Percentiles rank a stretch among this genome's conserved stretches.
These are phyloP conservation scores for Trachelipus rathkii DNA, from an alignment of 1,140 invertebrate species.

Conservation along the genomic window DNA sequence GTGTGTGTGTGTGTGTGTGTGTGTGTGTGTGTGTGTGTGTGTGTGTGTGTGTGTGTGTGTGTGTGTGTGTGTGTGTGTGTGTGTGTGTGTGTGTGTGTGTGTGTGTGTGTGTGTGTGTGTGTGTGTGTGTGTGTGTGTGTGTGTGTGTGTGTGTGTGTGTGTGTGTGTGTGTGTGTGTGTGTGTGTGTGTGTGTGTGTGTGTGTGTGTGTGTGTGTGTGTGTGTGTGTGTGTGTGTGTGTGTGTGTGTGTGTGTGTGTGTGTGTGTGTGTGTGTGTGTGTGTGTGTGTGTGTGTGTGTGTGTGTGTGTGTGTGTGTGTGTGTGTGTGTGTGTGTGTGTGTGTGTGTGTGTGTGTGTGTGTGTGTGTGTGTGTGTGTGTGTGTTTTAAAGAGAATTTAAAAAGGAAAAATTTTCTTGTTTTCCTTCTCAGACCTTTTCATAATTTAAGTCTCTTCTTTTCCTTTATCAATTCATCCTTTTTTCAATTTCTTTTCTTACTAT, in stretches of 20 bases:
- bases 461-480: no score
- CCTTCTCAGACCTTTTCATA: no score
- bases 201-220: background rate
- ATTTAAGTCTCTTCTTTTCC: no score
- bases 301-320: background rate
- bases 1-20: background rate
- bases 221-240: no score
- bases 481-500: no score
- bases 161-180: slow-evolving; percentile 22
- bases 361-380: slow-evolving; percentile 19
- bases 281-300: background rate
- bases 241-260: no score
- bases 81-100: background rate
- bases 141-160: slow-evolving; percentile 14
- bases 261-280: no score
- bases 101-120: background rate
- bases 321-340: background rate
- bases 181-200: background rate
- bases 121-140: no score
- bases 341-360: slow-evolving; percentile 21
- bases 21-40: no score
- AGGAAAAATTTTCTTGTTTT: background rate
- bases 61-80: slow-evolving; percentile 22
- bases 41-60: slow-evolving; percentile 1
- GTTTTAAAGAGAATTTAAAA: background rate